Evolutionary conservation across 2,888 invertebrate genomes (phyloP), one percentile per base, ranked within the genome.

Genomic region (Dione vanillae): DNA sequence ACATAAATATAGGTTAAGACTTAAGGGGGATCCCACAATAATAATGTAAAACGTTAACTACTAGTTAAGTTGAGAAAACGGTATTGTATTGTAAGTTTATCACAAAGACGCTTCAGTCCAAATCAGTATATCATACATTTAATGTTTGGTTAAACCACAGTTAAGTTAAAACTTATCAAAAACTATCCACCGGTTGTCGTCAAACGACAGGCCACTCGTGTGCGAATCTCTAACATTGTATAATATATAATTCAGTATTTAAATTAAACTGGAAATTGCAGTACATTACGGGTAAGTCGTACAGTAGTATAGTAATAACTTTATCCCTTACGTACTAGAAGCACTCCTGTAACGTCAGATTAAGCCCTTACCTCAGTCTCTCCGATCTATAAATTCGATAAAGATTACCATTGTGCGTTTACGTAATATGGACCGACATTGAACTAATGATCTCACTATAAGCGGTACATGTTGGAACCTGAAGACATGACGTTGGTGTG

Each of bases 101-200:
- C 49, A 49, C 19, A 49, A 49, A 19, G 49, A 49, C 49, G 49
- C 49, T 20, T 49, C 49, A 49, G 49, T 49, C 49, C 19, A 11
- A 49, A 49, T 49, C 19, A 49, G 19, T 12, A 49, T 16, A 11
- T 11, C 19, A 49, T 5, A 49, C 49, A 49, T 20, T 19, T 20
- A 49, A 49, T 49, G 1, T 20, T 6, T 19, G 11, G 19, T 49
- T 20, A 49, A 49, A 20, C 19, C 49, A 19, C 19, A 11, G 49
- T 20, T 19, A 49, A 3, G n/a, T 5, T 27, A 49, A 19, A 3
- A 49, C 19, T 10, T 49, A 11, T 49, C 49, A 49, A 49, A 49
- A 49, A 19, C 19, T 49, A 49, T 49, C 49, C 11, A 19, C 49
- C 49, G 3, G 49, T 49, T 19, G 19, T 5, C 6, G 16, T 19